These are phyloP conservation scores for Phyllotis vaccarum DNA, from an alignment of 2,797 vertebrate genomes.

Conservation along the genomic window DNA sequence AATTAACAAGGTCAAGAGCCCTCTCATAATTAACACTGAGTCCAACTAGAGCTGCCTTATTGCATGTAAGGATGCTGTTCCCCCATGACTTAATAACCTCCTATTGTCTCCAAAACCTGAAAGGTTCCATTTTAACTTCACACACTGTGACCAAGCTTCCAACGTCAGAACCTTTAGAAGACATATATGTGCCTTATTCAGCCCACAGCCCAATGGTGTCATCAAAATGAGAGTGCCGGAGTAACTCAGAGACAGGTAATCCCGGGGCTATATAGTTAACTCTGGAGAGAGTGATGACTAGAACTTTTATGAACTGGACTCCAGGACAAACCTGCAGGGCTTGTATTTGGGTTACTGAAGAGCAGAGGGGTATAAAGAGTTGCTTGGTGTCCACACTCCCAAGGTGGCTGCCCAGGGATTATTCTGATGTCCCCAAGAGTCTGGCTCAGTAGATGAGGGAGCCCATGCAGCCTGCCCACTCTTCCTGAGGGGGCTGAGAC, in stretches of 20 bases:
- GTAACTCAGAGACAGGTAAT: neutral
- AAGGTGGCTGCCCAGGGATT: no score
- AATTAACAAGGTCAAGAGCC: neutral
- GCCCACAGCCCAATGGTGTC: neutral
- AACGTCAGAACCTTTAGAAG: neutral
- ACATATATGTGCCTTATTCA: neutral
- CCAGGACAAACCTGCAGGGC: neutral
- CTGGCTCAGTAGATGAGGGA: neutral
- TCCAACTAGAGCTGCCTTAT: neutral
- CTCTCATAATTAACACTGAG: neutral
- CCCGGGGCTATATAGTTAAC: neutral
- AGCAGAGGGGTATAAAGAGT: neutral
- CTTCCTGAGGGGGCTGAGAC: neutral
- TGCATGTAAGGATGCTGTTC: neutral
- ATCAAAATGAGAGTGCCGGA: neutral
- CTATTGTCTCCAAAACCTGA: no score
- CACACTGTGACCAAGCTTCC: neutral
- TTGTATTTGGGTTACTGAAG: neutral
- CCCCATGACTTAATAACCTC: neutral
- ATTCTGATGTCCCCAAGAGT: neutral
- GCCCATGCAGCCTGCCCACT: rapidly evolving
- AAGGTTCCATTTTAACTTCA: neutral
- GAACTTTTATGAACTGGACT: neutral
- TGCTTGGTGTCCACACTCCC: neutral
- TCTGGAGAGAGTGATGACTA: neutral